A percentile compares a stretch with the other conserved stretches of the same genome.
phyloP scores from a whole-genome alignment of 2,888 invertebrate genomes.

The Epinotia nisella region DNA sequence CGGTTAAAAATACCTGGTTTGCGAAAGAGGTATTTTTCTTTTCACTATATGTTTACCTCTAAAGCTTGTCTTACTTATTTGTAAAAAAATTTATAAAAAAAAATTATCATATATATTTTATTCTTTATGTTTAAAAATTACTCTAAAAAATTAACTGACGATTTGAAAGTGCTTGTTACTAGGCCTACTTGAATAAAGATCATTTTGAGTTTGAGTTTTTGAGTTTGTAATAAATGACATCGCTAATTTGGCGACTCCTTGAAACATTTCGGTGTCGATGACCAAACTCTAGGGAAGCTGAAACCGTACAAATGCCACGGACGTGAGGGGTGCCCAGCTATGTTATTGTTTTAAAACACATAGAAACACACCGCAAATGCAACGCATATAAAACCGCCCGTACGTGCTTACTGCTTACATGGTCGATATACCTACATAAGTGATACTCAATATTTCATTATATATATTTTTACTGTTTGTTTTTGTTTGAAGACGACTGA shows the following conservation, averaged over 20 bases:
- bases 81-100: no score
- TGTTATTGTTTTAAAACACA: conserved; percentile 64
- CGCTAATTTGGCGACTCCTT: conserved; percentile 56
- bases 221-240: no score
- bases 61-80: not conserved
- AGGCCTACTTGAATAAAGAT: no score
- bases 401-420: not conserved
- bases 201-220: no score
- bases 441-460: no score
- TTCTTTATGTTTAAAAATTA: no score
- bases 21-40: not conserved
- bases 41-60: not conserved
- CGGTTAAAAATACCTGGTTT: no score
- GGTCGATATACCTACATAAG: not conserved
- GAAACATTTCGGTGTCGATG: conserved; percentile 72
- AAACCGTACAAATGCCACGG: conserved; percentile 73
- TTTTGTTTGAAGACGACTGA: no score
- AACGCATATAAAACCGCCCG: not conserved
- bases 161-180: no score
- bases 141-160: no score
- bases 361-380: conserved; percentile 4
- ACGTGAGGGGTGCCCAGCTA: conserved; percentile 66
- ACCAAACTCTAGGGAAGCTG: conserved; percentile 77
- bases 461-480: no score
- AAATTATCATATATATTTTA: no score